phyloP scores from a whole-genome alignment of 1,140 invertebrate species.

The Euglossa dilemma region DNA sequence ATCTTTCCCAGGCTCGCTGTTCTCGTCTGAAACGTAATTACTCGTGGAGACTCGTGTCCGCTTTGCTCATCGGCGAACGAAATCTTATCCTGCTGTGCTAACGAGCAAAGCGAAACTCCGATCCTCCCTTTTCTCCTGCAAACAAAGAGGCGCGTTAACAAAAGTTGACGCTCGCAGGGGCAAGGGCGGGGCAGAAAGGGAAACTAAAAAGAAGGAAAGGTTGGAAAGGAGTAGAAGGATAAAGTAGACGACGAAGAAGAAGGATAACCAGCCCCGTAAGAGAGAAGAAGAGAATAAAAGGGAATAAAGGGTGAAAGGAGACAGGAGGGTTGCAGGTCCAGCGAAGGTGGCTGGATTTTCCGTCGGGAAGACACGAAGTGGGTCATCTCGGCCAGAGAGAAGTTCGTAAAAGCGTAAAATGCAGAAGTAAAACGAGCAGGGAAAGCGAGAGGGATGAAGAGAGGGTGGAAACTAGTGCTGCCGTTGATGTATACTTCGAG shows the following conservation, averaged over 20 bases:
- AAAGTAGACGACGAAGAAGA: not conserved
- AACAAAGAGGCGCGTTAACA: conserved; percentile 34
- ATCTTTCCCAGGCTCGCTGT: not conserved
- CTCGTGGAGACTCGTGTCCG: conserved; percentile 1
- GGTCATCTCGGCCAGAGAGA: conserved; percentile 24
- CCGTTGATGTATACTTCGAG: conserved; percentile 27
- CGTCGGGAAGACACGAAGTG: conserved; percentile 28
- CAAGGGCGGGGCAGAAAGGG: not conserved
- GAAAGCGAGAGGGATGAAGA: too few relatives aligned
- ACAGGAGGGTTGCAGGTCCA: conserved; percentile 10
- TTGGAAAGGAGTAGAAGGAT: not conserved
- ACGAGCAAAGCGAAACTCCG: conserved; percentile 35
- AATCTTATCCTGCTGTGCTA: conserved; percentile 31
- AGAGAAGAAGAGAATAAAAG: not conserved
- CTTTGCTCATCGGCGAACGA: conserved; percentile 27
- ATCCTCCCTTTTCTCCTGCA: not conserved
- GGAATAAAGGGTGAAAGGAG: conserved; percentile 3
- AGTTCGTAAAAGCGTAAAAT: conserved; percentile 29
- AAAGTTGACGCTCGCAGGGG: conserved; percentile 16
- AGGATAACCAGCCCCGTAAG: too few relatives aligned
- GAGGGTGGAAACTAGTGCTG: conserved; percentile 4
- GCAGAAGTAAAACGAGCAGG: conserved; percentile 8
- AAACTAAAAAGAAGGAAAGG: not conserved
- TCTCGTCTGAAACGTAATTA: conserved; percentile 37
- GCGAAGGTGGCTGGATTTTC: conserved; percentile 24